phyloP scores from a whole-genome alignment of 2,888 invertebrate species.

The Hemithea aestivaria region DNA sequence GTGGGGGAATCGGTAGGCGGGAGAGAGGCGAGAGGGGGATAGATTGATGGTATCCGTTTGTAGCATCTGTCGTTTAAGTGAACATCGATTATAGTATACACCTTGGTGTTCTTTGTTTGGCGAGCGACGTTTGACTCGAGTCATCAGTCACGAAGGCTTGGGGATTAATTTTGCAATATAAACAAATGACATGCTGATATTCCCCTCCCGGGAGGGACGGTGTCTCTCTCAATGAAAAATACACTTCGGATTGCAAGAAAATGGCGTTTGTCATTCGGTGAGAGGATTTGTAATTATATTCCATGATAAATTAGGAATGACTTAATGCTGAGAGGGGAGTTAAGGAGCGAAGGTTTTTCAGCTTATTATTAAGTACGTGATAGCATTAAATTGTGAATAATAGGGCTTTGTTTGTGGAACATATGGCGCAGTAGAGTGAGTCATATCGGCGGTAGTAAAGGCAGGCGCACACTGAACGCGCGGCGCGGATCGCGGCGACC shows the following conservation, averaged over 20 bases:
- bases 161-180: slow-evolving; percentile 65
- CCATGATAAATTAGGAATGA: slow-evolving; percentile 45
- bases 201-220: slow-evolving; percentile 38
- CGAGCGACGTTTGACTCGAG: slow-evolving; percentile 60
- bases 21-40: slow-evolving; percentile 58
- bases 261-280: slow-evolving; percentile 46
- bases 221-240: slow-evolving; percentile 39
- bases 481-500: slow-evolving; percentile 11
- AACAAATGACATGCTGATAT: slow-evolving; percentile 67
- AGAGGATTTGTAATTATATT: slow-evolving; percentile 48
- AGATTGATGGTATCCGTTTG: slow-evolving; percentile 76
- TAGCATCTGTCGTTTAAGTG: slow-evolving; percentile 77
- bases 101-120: slow-evolving; percentile 71
- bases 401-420: background rate
- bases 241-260: slow-evolving; percentile 39
- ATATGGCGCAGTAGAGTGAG: background rate
- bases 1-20: slow-evolving; percentile 39
- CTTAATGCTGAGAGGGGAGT: slow-evolving; percentile 30
- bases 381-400: no score
- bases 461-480: slow-evolving; percentile 5
- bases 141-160: slow-evolving; percentile 56
- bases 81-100: slow-evolving; percentile 74
- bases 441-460: slow-evolving; percentile 12
- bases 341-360: slow-evolving; percentile 9
- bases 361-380: no score